Evolutionary conservation across 2,888 invertebrate species (phyloP).

Genomic region (Cantharis nigra): DNA sequence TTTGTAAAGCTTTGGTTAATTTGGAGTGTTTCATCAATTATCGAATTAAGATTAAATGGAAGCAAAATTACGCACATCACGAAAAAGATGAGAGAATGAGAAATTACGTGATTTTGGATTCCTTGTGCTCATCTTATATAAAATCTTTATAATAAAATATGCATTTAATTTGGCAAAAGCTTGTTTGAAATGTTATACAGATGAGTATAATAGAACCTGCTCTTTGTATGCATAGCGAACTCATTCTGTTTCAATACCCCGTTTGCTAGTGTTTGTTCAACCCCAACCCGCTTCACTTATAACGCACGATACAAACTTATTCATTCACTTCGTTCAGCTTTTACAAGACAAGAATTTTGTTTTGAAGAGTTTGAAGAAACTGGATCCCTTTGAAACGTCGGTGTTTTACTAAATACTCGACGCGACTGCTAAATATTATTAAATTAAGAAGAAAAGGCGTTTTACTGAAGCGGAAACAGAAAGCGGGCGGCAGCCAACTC

Average conservation of each 20-base stretch:
- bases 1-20: background rate
- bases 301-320: constrained; percentile 44
- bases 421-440: constrained; percentile 52
- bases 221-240: constrained; percentile 43
- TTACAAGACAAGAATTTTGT: constrained; percentile 45
- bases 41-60: background rate
- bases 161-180: constrained; percentile 47
- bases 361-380: constrained; percentile 48
- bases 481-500: constrained; percentile 34
- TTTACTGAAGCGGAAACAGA: constrained; percentile 47
- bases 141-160: constrained; percentile 43
- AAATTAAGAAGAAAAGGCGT: constrained; percentile 53
- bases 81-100: constrained; percentile 5
- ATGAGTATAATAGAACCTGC: constrained; percentile 41
- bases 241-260: constrained; percentile 42
- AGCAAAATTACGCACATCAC: background rate
- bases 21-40: background rate
- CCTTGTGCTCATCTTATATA: constrained; percentile 31
- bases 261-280: constrained; percentile 42
- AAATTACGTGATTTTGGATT: constrained; percentile 25
- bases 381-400: constrained; percentile 44
- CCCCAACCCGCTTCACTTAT: constrained; percentile 35
- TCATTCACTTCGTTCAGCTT: constrained; percentile 44
- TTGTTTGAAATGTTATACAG: constrained; percentile 42
- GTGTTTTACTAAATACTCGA: constrained; percentile 49